Evolutionary conservation across 2,113 vertebrate genomes (phyloP), one percentile per base, ranked within the genome.

Genomic region (Isichthys henryi): DNA sequence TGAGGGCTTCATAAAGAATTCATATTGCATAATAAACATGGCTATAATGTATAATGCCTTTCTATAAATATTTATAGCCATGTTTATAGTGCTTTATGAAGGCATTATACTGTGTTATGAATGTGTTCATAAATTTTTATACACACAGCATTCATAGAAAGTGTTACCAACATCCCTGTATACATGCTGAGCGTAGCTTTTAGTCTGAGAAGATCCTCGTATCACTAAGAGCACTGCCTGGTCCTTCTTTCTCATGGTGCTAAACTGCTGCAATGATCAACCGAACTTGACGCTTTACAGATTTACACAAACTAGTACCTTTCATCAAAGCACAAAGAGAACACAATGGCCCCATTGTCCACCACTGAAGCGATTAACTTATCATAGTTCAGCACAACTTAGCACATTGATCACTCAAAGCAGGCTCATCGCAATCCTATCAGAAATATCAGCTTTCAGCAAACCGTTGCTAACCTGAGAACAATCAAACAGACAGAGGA

Each of bases 371-470:
- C 3, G 62, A 70, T 70, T 70, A 70, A 31, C 27, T 31, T 70
- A 70, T 70, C 62, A 31, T 31, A 43, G 35, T 35, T 43, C 13
- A 17, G 10, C 31, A 58, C 21, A 3, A 58, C 56, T 58, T n/a
- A 62, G 58, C 58, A 80, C 35, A 19, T 5, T 80, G 74, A 43
- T 43, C 35, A 80, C 35, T 39, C 74, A 80, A 80, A 43, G 31
- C 35, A 43, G 7, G 35, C 35, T 80, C 74, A 43, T 15, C 15
- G 5, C 74, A 39, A 80, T 35, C 74, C 74, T 43, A 43, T 80
- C 74, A 80, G 35, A 80, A 80, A 80, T 80, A 80, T 80, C 74
- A 80, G 35, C 74, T 80, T 80, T 80, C 74, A 43, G 74, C 74
- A 19, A n/a, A 39, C 5, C 4, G 2, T 43, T 7, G 74, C 74